Percentiles rank a stretch among this genome's conserved stretches.
phyloP scores from a whole-genome alignment of 2,888 invertebrate species.

The Lycophotia porphyrea region DNA sequence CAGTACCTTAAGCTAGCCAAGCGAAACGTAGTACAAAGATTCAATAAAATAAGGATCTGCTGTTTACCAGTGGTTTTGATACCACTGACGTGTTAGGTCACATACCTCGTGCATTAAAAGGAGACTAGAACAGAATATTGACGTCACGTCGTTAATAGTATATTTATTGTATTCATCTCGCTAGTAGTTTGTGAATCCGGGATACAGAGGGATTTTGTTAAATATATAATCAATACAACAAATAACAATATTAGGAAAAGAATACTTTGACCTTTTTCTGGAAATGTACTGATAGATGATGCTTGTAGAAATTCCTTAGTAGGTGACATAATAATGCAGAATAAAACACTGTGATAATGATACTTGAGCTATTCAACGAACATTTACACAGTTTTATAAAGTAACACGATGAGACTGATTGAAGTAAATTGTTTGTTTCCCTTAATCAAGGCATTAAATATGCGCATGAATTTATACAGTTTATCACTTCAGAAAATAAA shows the following conservation, averaged over 20 bases:
- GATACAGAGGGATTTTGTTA: not conserved
- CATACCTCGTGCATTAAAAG: no score
- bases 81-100: no score
- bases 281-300: not conserved
- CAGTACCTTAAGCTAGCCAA: not conserved
- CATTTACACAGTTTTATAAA: slow-evolving; percentile 24
- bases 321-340: not conserved
- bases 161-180: not conserved
- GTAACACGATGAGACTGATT: slow-evolving; percentile 11
- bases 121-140: not conserved
- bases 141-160: not conserved
- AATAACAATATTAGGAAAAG: not conserved
- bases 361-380: slow-evolving; percentile 8
- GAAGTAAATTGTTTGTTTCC: slow-evolving; percentile 26
- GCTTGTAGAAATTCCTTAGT: no score
- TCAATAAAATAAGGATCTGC: not conserved
- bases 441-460: slow-evolving; percentile 18
- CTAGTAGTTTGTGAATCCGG: not conserved
- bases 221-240: not conserved
- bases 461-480: not conserved
- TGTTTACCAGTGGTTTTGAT: not conserved
- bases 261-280: not conserved
- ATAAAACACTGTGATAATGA: not conserved
- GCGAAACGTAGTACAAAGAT: not conserved
- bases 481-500: not conserved